Evolutionary conservation across 2,113 vertebrate species (phyloP), one percentile per base, ranked within the genome.

Genomic region (Trogon surrucura): DNA sequence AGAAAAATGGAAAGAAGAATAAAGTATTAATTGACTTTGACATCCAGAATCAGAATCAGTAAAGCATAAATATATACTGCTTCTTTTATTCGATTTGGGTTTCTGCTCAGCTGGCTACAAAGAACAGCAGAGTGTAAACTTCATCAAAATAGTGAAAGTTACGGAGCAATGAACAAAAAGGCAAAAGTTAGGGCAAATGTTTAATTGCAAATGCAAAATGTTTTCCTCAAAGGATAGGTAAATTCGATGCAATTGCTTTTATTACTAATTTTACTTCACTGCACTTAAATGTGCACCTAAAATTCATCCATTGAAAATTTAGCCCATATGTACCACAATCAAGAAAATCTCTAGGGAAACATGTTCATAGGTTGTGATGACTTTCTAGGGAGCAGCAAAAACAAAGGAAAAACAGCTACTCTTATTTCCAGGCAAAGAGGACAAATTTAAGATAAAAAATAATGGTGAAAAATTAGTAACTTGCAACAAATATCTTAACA

Each of bases 171-270:
- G 26, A 80, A 25, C 11, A 88, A 92, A 92, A 86, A 26, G 5
- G 8, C 29, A 95, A 86, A 91, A 88, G 47, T 60, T 66, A 75
- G 8, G 27, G 19, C 13, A 88, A 80, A 82, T 53, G 2, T 60
- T 65, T 61, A 91, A 54, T 53, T 47, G 51, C 12, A 89, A 92
- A 45, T 53, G n/a, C 5, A 91, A 86, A 75, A 74, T 34, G 8
- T 58, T 92, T 97, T 86, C 34, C 81, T 91, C 70, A 50, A 85
- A 93, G 90, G 67, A 85, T 21, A 92, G n/a, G 45, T 70, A 94
- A 89, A 90, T 79, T 69, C 92, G 47, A 92, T 92, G 53, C 34
- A 82, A 88, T 84, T 88, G 36, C 20, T 62, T 84, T 93, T 80
- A 93, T 70, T 89, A 75, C 26, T 72, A 67, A 64, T 70, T 90